Evolutionary conservation across 2,797 vertebrate species (phyloP).

Genomic region (Macropodus opercularis): DNA sequence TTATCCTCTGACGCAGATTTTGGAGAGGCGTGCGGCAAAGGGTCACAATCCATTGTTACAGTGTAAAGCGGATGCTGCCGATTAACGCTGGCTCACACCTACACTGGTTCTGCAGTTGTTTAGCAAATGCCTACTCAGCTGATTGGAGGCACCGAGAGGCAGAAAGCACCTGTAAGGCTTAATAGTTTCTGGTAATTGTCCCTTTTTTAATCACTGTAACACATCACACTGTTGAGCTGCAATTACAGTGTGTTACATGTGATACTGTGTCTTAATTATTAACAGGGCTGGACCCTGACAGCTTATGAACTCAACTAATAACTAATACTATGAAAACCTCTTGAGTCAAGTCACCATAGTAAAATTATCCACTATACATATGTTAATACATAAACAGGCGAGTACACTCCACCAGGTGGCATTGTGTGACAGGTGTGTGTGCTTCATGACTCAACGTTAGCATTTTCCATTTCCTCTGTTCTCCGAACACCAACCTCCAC

Average conservation of each 20-base stretch:
- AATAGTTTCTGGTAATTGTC: slow-evolving; percentile 28
- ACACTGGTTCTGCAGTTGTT: slow-evolving; percentile 45
- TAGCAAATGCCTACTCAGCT: slow-evolving; percentile 55
- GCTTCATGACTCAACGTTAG: slow-evolving; percentile 65
- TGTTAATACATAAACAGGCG: not conserved
- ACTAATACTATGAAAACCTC: not conserved
- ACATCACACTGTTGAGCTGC: too few relatives aligned
- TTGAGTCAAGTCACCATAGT: not conserved
- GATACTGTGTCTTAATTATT: too few relatives aligned
- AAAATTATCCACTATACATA: not conserved
- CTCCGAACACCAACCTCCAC: slow-evolving; percentile 29
- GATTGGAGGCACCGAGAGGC: slow-evolving; percentile 8
- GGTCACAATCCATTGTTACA: slow-evolving; percentile 71
- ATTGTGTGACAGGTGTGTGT: slow-evolving; percentile 38
- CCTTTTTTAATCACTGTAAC: too few relatives aligned
- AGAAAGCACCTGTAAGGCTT: slow-evolving; percentile 19
- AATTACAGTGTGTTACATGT: too few relatives aligned
- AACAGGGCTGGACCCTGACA: too few relatives aligned
- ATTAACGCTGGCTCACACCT: slow-evolving; percentile 66
- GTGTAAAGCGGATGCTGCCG: slow-evolving; percentile 62
- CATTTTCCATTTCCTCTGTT: slow-evolving; percentile 33
- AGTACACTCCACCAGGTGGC: slow-evolving; percentile 66
- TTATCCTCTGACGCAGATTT: slow-evolving; percentile 71
- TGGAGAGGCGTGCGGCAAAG: slow-evolving; percentile 48
- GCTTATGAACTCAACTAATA: too few relatives aligned